These are phyloP conservation scores for Macaca mulatta DNA, from an alignment of 2,113 vertebrate genomes.

Conservation along the genomic window DNA sequence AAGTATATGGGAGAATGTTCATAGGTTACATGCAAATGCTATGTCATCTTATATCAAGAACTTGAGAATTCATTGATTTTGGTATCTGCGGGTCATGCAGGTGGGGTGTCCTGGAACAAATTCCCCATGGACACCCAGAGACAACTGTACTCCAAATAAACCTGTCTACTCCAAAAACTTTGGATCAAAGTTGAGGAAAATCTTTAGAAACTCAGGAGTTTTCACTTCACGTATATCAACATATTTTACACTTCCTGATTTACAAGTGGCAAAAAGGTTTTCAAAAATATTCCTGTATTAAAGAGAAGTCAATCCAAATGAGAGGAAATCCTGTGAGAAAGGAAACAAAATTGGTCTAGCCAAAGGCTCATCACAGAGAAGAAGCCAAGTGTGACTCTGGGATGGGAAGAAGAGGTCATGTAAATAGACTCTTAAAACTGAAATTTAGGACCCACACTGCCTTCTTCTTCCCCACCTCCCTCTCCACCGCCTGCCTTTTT, in stretches of 20 bases:
- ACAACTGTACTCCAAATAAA: background rate
- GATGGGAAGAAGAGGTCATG: background rate
- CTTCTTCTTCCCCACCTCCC: background rate
- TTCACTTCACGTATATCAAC: background rate
- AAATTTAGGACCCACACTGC: background rate
- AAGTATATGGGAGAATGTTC: background rate
- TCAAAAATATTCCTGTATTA: background rate
- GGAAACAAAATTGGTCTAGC: background rate
- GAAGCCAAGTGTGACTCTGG: background rate
- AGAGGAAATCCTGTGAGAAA: background rate
- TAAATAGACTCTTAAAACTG: background rate
- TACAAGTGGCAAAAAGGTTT: background rate
- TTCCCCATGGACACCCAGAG: background rate
- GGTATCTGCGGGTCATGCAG: background rate
- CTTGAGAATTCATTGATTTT: background rate
- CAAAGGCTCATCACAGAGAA: background rate
- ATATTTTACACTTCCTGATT: background rate
- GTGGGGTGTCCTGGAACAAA: background rate
- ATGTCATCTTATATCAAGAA: background rate
- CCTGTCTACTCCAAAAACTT: background rate
- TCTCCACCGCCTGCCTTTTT: background rate
- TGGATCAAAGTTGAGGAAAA: background rate
- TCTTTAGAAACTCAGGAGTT: background rate
- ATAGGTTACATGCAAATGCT: background rate
- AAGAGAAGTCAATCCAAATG: constrained; percentile 13